Percentiles rank a stretch among this genome's conserved stretches.
These are phyloP conservation scores for Diachasmimorpha longicaudata DNA, from an alignment of 1,140 invertebrate species.

Conservation along the genomic window DNA sequence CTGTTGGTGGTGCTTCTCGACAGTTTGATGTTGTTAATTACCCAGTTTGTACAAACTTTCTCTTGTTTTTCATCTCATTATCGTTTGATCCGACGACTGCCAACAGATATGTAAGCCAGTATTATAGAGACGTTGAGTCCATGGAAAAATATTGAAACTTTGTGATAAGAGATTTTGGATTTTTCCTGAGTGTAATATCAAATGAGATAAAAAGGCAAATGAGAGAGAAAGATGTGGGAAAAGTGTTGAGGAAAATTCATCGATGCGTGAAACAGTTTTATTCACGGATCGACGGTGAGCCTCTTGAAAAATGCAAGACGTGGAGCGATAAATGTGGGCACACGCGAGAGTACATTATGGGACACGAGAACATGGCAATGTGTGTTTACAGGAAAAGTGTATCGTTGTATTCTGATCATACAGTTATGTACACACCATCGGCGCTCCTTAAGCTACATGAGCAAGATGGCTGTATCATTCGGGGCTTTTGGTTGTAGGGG, in stretches of 20 bases:
- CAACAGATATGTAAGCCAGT: neutral
- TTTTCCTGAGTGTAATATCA: neutral
- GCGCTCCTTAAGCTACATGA: neutral
- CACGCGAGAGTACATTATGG: neutral
- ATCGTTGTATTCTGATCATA: neutral
- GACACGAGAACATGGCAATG: neutral
- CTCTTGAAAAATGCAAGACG: constrained; percentile 11
- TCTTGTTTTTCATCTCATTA: neutral
- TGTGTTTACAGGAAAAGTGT: neutral
- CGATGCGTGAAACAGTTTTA: constrained; percentile 7
- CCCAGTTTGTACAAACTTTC: neutral
- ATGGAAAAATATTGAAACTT: neutral
- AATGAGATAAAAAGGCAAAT: neutral
- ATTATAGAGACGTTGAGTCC: neutral
- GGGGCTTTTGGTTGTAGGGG: neutral
- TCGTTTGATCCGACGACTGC: neutral
- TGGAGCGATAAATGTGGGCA: neutral
- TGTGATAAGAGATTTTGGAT: neutral
- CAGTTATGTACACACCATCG: neutral
- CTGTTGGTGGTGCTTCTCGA: neutral
- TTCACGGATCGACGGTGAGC: constrained; percentile 14
- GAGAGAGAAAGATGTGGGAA: neutral
- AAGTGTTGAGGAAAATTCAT: neutral
- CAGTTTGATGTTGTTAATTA: neutral
- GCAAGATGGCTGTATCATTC: neutral